phyloP scores from a whole-genome alignment of 2,888 invertebrate genomes.

The Aproaerema taeniolella region DNA sequence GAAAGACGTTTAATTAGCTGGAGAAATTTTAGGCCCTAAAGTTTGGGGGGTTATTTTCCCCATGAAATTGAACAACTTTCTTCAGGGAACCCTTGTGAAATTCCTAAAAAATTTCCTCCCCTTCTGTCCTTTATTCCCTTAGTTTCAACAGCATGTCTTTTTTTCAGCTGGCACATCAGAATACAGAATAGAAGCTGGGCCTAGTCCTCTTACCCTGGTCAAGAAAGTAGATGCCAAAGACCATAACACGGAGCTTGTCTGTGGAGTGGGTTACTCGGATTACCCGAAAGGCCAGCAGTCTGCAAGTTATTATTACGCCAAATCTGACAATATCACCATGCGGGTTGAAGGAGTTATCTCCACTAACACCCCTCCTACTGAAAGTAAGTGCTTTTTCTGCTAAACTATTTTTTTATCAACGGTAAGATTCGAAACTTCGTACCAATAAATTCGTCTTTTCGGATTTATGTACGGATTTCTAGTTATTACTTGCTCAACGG shows the following conservation, averaged over 20 bases:
- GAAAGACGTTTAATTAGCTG: background rate
- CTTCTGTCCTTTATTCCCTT: background rate
- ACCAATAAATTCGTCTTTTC: no score
- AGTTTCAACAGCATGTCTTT: background rate
- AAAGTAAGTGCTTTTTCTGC: no score
- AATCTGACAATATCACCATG: background rate
- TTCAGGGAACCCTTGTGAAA: no score
- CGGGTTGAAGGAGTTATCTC: background rate
- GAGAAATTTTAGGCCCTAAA: background rate
- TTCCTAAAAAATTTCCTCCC: background rate
- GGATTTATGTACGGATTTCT: no score
- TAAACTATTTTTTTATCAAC: no score
- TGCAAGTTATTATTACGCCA: background rate
- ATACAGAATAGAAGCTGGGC: background rate
- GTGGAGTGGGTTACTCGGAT: background rate
- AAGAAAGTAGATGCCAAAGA: no score
- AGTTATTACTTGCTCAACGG: no score
- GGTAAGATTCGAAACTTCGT: no score
- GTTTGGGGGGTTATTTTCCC: no score
- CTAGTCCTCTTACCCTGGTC: background rate
- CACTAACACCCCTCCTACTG: no score
- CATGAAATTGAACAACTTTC: no score
- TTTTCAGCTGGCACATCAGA: background rate
- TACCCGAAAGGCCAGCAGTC: background rate
- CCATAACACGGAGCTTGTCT: background rate